Percentiles rank a stretch among this genome's conserved stretches.
Evolutionary conservation across 2,797 vertebrate species (phyloP).

Genomic region (Rhynchonycteris naso): DNA sequence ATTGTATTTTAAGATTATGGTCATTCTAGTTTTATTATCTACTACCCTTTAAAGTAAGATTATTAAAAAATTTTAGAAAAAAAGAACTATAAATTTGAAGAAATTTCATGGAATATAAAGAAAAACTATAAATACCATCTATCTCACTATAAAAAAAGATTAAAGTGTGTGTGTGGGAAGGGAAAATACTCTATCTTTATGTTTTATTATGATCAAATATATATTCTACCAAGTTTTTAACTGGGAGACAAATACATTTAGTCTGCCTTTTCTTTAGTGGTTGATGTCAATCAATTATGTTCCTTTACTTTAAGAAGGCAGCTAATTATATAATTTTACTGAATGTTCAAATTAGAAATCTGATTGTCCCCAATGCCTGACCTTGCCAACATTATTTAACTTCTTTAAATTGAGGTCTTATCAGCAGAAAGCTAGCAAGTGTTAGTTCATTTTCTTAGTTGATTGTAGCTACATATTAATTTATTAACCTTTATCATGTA

Average conservation of each 20-base stretch:
- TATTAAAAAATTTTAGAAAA: background rate
- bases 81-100: background rate
- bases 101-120: background rate
- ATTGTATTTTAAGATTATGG: conserved; percentile 8
- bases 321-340: background rate
- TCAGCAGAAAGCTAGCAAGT: background rate
- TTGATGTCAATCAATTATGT: background rate
- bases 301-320: background rate
- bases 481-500: background rate
- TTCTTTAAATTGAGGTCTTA: background rate
- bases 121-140: background rate
- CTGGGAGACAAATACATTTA: background rate
- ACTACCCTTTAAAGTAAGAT: background rate
- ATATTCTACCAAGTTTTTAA: background rate
- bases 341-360: background rate
- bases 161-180: background rate
- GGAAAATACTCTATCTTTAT: background rate
- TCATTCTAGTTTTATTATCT: background rate
- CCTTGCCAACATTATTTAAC: background rate
- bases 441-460: background rate
- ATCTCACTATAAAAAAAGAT: background rate
- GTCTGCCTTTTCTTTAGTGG: background rate
- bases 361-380: background rate
- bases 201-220: background rate
- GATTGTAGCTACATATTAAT: background rate